Evolutionary conservation across 1,140 invertebrate species (phyloP), one percentile per base, ranked within the genome.

Genomic region (Dreissena rostriformis): DNA sequence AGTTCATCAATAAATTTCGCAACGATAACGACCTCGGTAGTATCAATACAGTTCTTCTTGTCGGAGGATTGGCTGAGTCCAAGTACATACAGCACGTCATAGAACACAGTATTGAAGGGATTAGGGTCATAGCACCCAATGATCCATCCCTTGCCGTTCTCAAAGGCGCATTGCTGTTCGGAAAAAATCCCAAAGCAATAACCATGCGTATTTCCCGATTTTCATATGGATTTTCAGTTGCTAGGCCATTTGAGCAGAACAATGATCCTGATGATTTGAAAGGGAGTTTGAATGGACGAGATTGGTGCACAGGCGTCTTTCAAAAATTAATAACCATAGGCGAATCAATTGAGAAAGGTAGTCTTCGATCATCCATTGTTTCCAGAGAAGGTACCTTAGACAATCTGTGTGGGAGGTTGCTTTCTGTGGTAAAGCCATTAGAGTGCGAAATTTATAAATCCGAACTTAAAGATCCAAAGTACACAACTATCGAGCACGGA

Each of bases 1-100:
- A n/a, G 22, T 65, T 65, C 61, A 63, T 76, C 28, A 63, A 76
- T 17, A 51, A 65, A 65, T 26, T 76, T 24, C 14, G 55, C 11
- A 28, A 5, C 15, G 29, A 76, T 0, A 17, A 49, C 39, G 57
- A 76, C 49, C n/a, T 76, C 11, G 12, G 61, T 28, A 10, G 6
- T 49, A 39, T 76, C 14, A 63, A 76, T 17, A 29, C 24, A 15
- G 28, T 65, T 28, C 28, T 76, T 2, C 28, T 76, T 55, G 74
- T 66, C 15, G 55, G 74, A 28, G 74, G 74, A 28, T 76, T 76
- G 12, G 63, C 74, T 24, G 74, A 76, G 22, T 76, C 74, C 4
- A 11, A 15, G 5, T 65, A 65, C 49, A 29, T 76, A 19, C 74
- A 65, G 29, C 17, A 63, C 6, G 15, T 10, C 24, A 76, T 76